Base-by-base conservation (phyloP, 2,113 vertebrate genomes). In the Atrichornis clamosus region DNA sequence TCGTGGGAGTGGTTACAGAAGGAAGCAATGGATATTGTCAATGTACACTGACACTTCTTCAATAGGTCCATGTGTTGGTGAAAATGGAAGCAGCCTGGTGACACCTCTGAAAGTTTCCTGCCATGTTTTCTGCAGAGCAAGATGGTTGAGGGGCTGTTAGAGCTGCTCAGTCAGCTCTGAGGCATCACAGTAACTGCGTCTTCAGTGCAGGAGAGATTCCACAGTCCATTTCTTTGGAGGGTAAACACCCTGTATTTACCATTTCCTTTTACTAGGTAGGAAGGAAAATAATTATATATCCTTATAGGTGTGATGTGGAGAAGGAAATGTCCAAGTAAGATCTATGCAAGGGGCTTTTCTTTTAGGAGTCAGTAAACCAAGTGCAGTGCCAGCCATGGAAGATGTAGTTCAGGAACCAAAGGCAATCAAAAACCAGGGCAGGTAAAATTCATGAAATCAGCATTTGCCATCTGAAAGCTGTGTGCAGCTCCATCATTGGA, bases 181-280 rank as follows among this genome's bases (percentile, higher is more conserved):
- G 28, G 7, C 49, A n/a, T 47, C 27, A 35, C 17, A 28, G 7
- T 37, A 76, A 4, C 64, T 10, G 5, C 0, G 0, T 27, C 19
- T 72, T 68, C 50, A 58, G 13, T 8, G 6, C 28, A 82, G 52
- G 11, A 76, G 46, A 33, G 20, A 49, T 35, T 47, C 19, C 24
- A 9, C 28, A 53, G 22, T 59, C 12, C 13, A 27, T 1, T 50
- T 78, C 37, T 49, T 46, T 46, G 37, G 20, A 91, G 17, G 4
- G 9, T 46, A 35, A 82, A 87, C 83, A 8, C 4, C 10, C 6
- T 47, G 13, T 17, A n/a, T 69, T 84, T 77, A 11, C 10, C 3
- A 63, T 74, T 73, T 84, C 11, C 7, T 75, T 81, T 85, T 89
- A 35, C 26, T 68, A 46, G 6, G 9, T 33, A 49, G 35, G 47